Conservation (phyloP, 2,888 invertebrate species). For the Dynastes grantii region DNA sequence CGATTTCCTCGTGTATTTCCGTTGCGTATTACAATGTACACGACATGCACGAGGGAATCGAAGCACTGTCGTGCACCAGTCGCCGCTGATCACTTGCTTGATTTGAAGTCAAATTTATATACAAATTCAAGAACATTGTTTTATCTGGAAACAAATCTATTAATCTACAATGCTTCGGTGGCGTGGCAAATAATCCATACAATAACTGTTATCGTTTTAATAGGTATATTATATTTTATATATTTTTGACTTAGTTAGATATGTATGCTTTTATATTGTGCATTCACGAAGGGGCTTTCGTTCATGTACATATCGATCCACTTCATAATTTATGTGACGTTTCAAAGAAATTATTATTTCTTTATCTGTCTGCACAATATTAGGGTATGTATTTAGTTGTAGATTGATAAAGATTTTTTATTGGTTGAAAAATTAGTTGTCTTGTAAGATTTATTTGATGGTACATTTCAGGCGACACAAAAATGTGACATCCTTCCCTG, state of each 20-base stretch:
- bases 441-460: slow-evolving; percentile 11
- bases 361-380: slow-evolving; percentile 55
- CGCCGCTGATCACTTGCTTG: no score
- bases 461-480: not conserved
- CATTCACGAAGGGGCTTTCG: slow-evolving; percentile 26
- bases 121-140: no score
- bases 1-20: no score
- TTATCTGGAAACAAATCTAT: no score
- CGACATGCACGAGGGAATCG: no score
- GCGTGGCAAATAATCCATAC: no score
- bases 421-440: slow-evolving; percentile 10
- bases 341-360: slow-evolving; percentile 36
- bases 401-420: slow-evolving; percentile 52
- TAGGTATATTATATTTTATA: no score
- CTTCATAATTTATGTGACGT: slow-evolving; percentile 22
- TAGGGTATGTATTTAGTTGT: slow-evolving; percentile 60
- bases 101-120: no score
- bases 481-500: not conserved
- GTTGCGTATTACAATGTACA: no score
- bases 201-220: not conserved
- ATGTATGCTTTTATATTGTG: slow-evolving; percentile 25
- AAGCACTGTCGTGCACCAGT: no score
- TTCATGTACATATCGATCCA: slow-evolving; percentile 11
- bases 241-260: not conserved
- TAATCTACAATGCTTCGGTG: no score